Conservation (phyloP, 2,888 invertebrate genomes). For the Lissonota sp. region DNA sequence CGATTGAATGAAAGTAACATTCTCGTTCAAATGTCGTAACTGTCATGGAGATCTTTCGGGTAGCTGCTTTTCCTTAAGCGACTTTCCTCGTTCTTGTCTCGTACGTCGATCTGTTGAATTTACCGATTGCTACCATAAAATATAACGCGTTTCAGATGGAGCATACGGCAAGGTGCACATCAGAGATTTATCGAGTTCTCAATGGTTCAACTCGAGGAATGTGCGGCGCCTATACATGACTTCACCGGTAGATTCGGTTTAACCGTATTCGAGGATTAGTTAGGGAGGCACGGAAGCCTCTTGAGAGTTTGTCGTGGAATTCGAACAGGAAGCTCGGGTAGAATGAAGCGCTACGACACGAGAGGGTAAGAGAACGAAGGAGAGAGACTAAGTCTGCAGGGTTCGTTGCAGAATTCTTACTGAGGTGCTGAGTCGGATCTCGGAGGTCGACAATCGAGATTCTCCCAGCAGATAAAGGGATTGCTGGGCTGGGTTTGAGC, state of each 20-base stretch:
- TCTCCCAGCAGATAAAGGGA: slow-evolving; percentile 56
- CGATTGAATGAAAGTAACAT: no score
- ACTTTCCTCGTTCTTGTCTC: background rate
- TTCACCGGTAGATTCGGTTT: slow-evolving; percentile 15
- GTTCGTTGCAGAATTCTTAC: slow-evolving; percentile 32
- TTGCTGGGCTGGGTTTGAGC: slow-evolving; percentile 33
- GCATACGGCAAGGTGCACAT: background rate
- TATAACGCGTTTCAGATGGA: slow-evolving; percentile 15
- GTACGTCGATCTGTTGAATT: no score
- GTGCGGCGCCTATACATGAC: slow-evolving; percentile 27
- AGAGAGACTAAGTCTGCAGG: slow-evolving; percentile 10
- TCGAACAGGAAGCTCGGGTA: slow-evolving; percentile 32
- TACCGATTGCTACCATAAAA: background rate
- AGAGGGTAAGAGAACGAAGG: slow-evolving; percentile 35
- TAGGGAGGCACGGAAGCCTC: slow-evolving; percentile 36
- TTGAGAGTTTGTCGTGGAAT: slow-evolving; percentile 56
- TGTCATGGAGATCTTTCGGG: no score
- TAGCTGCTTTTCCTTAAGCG: no score
- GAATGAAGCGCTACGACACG: slow-evolving; percentile 29
- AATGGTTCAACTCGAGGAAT: slow-evolving; percentile 31
- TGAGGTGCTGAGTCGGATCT: slow-evolving; percentile 45
- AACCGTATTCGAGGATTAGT: slow-evolving; percentile 47
- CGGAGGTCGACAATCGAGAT: slow-evolving; percentile 54
- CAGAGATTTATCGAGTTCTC: slow-evolving; percentile 21
- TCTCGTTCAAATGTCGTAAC: no score